Evolutionary conservation across 2,888 invertebrate species (phyloP).

Genomic region (Leptinotarsa peninsularis): DNA sequence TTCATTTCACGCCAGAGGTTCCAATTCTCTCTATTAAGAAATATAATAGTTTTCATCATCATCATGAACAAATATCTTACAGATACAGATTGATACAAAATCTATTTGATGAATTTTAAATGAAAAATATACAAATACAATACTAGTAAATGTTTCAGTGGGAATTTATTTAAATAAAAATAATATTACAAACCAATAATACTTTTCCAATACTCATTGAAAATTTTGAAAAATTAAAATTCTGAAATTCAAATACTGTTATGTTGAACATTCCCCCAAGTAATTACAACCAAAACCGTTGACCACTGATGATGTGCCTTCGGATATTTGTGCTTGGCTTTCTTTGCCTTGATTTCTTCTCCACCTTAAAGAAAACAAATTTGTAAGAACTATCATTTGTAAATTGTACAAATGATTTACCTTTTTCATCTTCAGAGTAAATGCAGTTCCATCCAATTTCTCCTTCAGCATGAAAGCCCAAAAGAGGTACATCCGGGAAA

Average conservation of each 20-base stretch:
- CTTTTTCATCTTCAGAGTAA: constrained; percentile 25
- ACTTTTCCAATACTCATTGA: background rate
- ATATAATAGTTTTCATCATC: too few species aligned
- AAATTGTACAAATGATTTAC: constrained; percentile 25
- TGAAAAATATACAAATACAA: constrained; percentile 25
- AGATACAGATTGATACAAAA: too few species aligned
- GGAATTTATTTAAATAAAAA: background rate
- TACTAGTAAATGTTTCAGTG: background rate
- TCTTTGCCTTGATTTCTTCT: constrained; percentile 45
- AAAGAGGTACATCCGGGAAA: constrained; percentile 54
- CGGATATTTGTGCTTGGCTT: constrained; percentile 48
- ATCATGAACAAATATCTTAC: too few species aligned
- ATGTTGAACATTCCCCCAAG: constrained; percentile 51
- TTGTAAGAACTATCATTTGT: too few species aligned
- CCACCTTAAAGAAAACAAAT: constrained; percentile 31
- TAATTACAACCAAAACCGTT: constrained; percentile 56
- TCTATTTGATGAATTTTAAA: constrained; percentile 1
- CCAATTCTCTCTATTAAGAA: too few species aligned
- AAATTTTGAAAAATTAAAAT: background rate
- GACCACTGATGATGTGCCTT: constrained; percentile 55
- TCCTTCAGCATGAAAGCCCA: constrained; percentile 58
- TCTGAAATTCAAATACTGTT: constrained; percentile 24
- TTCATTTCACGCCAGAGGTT: too few species aligned
- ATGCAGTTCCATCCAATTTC: constrained; percentile 60
- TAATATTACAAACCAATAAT: background rate